Evolutionary conservation across 2,113 vertebrate genomes (phyloP), one percentile per base, ranked within the genome.

Genomic region (Laticauda colubrina): DNA sequence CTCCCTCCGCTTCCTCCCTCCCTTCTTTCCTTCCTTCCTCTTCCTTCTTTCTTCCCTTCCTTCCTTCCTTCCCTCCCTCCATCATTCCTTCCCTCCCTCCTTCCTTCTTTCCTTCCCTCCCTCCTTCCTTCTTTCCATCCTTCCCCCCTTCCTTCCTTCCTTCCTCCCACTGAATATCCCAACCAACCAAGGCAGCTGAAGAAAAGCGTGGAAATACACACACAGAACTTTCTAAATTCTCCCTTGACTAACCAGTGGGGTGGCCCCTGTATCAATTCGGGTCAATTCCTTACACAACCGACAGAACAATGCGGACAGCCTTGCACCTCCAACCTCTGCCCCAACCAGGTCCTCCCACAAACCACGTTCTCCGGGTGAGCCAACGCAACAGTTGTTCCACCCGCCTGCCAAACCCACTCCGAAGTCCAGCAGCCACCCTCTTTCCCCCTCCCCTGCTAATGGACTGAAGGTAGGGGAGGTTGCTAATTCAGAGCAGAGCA

Each of bases 51-150:
- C 5, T 24, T 11, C 11, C 18, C 56, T 23, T 7, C 5, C 20
- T 0, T 23, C 21, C 20, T 7, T 11, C 7, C 9, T 24, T 24
- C 23, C 24, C 11, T 29, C 20, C 5, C 0, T 21, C 20, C 21
- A 0, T 7, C 5, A 0, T 5, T 5, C 4, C 21, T 7, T 21
- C 5, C 26, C 4, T 29, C 26, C 0, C 3, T 64, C 3, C 23
- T 0, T 23, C 5, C 56, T 5, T 24, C 7, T 12, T 7, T 53
- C 1, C 9, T 21, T 45, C 4, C 45, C 4, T 45, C n/a, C n/a
- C n/a, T n/a, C 48, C 21, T 9, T 26, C 8, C 23, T 1, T 26
- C 2, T 9, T 21, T 21, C 59, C 26, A 0, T 11, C 7, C 3
- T 59, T 9, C 23, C 59, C 29, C 11, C 56, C 20, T 6, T 23